A percentile compares a stretch with the other conserved stretches of the same genome.
These are phyloP conservation scores for Eugnorisma glareosa DNA, from an alignment of 2,888 invertebrate genomes.

Conservation along the genomic window DNA sequence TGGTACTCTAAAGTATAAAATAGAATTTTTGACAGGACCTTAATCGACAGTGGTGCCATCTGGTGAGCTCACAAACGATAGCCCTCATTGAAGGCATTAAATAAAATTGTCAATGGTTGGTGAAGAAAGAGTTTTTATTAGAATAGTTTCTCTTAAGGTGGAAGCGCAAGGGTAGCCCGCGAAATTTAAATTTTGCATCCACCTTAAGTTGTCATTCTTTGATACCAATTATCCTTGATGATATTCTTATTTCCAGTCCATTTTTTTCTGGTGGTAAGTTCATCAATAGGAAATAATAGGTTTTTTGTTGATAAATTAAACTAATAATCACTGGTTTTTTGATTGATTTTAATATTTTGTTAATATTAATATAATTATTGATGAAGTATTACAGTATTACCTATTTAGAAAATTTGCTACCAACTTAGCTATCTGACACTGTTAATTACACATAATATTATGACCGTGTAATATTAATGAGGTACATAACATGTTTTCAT, in stretches of 20 bases:
- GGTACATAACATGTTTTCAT: constrained; percentile 7
- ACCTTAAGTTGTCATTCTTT: neutral
- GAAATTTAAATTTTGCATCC: too few relatives aligned
- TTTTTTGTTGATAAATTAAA: neutral
- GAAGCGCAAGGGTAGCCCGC: too few relatives aligned
- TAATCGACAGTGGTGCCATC: too few relatives aligned
- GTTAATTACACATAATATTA: neutral
- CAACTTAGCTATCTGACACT: neutral
- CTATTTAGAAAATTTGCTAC: neutral
- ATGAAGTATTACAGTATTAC: neutral
- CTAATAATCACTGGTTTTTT: too few relatives aligned
- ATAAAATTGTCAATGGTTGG: constrained; percentile 28
- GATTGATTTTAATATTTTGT: neutral
- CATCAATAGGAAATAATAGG: neutral
- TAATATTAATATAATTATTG: too few relatives aligned
- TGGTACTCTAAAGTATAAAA: too few relatives aligned
- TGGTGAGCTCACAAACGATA: too few relatives aligned
- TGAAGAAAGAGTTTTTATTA: neutral
- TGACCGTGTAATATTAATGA: constrained; percentile 18
- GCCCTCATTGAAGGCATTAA: constrained; percentile 4
- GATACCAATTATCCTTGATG: neutral
- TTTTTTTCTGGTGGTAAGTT: neutral
- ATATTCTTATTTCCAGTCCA: neutral
- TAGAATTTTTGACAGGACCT: too few relatives aligned
- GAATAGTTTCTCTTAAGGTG: too few relatives aligned